Evolutionary conservation across 2,113 vertebrate genomes (phyloP), one percentile per base, ranked within the genome.

Genomic region (Chitala chitala): DNA sequence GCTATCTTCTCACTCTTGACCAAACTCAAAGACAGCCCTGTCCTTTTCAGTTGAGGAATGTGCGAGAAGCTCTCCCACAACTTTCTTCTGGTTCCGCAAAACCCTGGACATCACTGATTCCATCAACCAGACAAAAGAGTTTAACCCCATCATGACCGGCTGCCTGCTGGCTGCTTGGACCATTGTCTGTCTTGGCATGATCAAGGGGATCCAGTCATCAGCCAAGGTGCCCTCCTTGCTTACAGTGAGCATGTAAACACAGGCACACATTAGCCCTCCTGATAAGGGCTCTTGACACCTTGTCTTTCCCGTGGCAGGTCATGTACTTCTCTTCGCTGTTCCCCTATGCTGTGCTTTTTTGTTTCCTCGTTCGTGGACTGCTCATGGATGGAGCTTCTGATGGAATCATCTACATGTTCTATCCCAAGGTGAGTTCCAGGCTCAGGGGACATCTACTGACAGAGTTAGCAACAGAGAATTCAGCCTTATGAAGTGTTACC

Each of bases 1-100:
- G n/a, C n/a, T n/a, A n/a, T 3, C 48, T 20, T 51, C 48, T 20
- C 20, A 10, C 12, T 8, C 48, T 1, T 51, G 12, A 10, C 8
- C 48, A 2, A 8, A 17, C 7, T 22, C 54, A 22, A 15, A 48
- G 1, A 10, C 33, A 66, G 20, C 48, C 31, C 75, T 69, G 77
- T 59, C 73, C 81, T 20, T 31, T 69, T 76, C 44, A 78, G 82
- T 24, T 5, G n/a, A 81, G 73, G 92, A 92, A 76, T 96, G 94
- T 65, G 75, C 69, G 0, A 65, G 20, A 46, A 91, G 88, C 71
- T 92, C 92, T 1, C 84, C 94, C 4, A 91, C 89, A 4, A 82
- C 88, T 0, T 94, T 91, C 75, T 94, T 94, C 88, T 95, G 93
- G 94, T 94, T 93, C 84, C 89, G 86, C 5, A 81, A 89, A 76